Evolutionary conservation across 2,888 invertebrate species (phyloP), one percentile per base, ranked within the genome.

Genomic region (Drosophila greeni): DNA sequence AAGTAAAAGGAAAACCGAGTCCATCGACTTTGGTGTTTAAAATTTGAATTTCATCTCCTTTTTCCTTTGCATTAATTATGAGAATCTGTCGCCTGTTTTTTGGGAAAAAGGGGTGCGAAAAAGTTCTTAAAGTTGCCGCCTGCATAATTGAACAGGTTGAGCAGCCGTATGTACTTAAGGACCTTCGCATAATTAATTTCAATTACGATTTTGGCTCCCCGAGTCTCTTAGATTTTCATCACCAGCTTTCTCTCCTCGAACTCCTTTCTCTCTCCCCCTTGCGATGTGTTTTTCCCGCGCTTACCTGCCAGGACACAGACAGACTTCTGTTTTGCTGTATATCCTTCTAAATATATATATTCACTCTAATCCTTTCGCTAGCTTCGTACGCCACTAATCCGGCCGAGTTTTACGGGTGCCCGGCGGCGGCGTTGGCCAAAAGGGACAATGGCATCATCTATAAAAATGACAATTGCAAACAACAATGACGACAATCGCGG

Each of bases 401-500:
- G 77, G 84, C 83, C 84, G 77, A 84, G 73, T 79, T 81, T 82
- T 74, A 84, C 80, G 74, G 72, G 64, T 69, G 75, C 79, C n/a
- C n/a, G n/a, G n/a, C 66, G 71, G 59, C 55, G 71, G 58, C 61
- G 68, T 56, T 42, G 42, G 42, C 61, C 36, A 42, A 56, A 40
- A 40, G 43, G 67, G 68, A 82, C 85, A 85, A 85, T 70, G 82
- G 75, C 76, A 79, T 79, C 81, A 85, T 83, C 76, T 72, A 86
- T 82, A 84, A 85, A 85, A 65, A 85, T 85, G 82, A 83, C 84
- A 85, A 85, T 86, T 80, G 83, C 83, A 79, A 86, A 80, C 85
- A 86, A 85, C 86, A 85, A 86, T 85, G 84, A 85, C 84, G 82
- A 86, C 80, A 86, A 85, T 81, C 75, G 75, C 55, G 70, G 64